Evolutionary conservation across 2,888 invertebrate species (phyloP).

Genomic region (Latrodectus hesperus): DNA sequence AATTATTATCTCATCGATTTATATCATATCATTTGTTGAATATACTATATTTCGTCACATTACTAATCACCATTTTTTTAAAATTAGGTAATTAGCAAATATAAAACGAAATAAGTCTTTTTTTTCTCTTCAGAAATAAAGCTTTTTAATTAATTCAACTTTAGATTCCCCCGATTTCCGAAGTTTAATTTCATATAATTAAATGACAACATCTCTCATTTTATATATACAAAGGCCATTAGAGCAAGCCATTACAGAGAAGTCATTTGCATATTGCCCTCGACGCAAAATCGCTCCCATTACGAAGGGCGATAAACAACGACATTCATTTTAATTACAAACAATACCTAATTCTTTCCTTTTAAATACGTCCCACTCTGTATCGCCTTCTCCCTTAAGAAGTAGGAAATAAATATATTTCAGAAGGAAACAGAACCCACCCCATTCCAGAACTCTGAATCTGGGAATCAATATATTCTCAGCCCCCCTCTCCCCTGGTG

Average conservation of each 20-base stretch:
- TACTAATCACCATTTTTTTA: too few relatives aligned
- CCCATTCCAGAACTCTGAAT: background rate
- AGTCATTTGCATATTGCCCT: conserved; percentile 42
- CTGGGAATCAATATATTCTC: conserved; percentile 41
- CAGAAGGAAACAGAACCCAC: conserved; percentile 29
- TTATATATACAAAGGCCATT: conserved; percentile 4
- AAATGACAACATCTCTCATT: background rate
- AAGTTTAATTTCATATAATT: background rate
- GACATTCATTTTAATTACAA: conserved; percentile 68
- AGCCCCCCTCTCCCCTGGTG: background rate
- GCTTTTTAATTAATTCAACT: too few relatives aligned
- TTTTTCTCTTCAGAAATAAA: too few relatives aligned
- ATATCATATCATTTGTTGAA: too few relatives aligned
- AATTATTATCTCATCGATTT: too few relatives aligned
- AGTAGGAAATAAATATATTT: conserved; percentile 52
- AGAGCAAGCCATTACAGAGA: conserved; percentile 19
- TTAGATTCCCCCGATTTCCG: too few relatives aligned
- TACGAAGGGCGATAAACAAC: conserved; percentile 60
- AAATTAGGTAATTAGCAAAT: too few relatives aligned
- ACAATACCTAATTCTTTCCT: conserved; percentile 66
- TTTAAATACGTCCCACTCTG: conserved; percentile 37
- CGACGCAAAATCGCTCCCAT: conserved; percentile 33
- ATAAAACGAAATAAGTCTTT: too few relatives aligned
- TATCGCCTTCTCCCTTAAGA: background rate
- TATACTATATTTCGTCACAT: too few relatives aligned